Base-by-base conservation (phyloP, 53 echinoderm and acorn worm species). In the Arbacia lixula region DNA sequence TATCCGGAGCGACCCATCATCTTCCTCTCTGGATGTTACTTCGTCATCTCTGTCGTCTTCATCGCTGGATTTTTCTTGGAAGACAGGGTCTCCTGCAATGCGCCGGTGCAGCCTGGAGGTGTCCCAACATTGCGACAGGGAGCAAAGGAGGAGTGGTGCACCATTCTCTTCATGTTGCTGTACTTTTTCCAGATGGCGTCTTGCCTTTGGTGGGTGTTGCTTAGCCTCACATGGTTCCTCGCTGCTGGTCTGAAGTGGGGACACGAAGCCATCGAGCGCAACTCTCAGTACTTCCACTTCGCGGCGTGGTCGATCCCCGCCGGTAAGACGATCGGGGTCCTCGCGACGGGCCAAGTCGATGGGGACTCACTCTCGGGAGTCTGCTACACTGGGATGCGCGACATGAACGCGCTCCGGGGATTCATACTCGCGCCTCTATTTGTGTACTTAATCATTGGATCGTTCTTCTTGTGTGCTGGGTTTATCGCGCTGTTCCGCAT, bases 151-250 rank as follows among this genome's bases (percentile, higher is more conserved):
- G 94, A 99, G 52, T 90, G 86, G 56, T 99, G 99, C 60, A 99
- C 95, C 2, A 92, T 95, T 25, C 76, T 99, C 14, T 99, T 99
- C 80, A 99, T 99, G 99, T 61, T 99, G 35, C 87, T 99, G 61
- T 99, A 99, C 67, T 99, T 91, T 77, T 99, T 99, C 83, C 90
- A 91, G 31, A 99, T 99, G 99, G 99, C 99, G 36, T 99, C 99
- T 0, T 99, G 94, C 39, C 72, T 99, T 65, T 99, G 99, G 99
- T 99, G 99, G 99, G 99, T 99, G 12, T 71, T 99, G 43, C 91
- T 99, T 32, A 99, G 99, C 82, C 84, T 99, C 60, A 99, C 99
- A 1, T 99, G 99, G 99, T 99, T 99, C 89, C 72, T 99, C 9
- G 94, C 99, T 6, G 99, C 99, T 24, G 99, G 99, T 11, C 85